Conservation (phyloP, 2,888 invertebrate species). For the Apomyelois bistriatella region DNA sequence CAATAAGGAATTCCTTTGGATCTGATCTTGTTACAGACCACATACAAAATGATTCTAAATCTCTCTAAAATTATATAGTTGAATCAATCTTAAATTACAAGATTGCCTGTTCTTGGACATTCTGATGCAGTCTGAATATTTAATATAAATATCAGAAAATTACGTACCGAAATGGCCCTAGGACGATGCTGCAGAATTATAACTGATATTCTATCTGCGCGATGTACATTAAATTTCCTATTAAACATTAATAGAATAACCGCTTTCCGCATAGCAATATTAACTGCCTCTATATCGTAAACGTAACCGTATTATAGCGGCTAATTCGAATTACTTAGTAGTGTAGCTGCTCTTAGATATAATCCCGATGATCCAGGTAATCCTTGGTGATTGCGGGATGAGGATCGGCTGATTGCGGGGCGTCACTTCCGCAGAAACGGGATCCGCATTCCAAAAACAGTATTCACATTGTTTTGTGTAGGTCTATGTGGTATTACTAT, state of each 20-base stretch:
- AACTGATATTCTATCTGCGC: conserved; percentile 25
- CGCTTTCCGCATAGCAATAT: conserved; percentile 35
- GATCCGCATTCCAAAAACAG: conserved; percentile 45
- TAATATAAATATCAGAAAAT: conserved; percentile 5
- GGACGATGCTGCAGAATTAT: conserved; percentile 17
- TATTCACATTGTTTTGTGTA: neutral
- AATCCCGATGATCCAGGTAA: conserved; percentile 45
- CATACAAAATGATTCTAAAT: too few species aligned
- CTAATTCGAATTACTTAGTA: conserved; percentile 47
- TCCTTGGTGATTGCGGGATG: conserved; percentile 39
- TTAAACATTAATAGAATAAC: conserved; percentile 45
- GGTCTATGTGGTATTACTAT: too few species aligned
- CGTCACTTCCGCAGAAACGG: conserved; percentile 48
- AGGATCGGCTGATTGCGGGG: conserved; percentile 36
- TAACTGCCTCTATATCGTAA: conserved; percentile 39
- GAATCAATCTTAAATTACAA: neutral
- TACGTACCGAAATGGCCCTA: conserved; percentile 12
- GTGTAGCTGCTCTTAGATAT: conserved; percentile 21
- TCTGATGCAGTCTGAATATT: conserved; percentile 3
- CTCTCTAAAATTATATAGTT: neutral
- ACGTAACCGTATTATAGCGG: conserved; percentile 42
- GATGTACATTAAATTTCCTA: conserved; percentile 48
- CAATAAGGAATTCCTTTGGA: too few species aligned
- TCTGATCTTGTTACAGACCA: too few species aligned
- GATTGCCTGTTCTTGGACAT: neutral